Evolutionary conservation across 2,888 invertebrate species (phyloP).

Genomic region (Drosophila diplacantha): DNA sequence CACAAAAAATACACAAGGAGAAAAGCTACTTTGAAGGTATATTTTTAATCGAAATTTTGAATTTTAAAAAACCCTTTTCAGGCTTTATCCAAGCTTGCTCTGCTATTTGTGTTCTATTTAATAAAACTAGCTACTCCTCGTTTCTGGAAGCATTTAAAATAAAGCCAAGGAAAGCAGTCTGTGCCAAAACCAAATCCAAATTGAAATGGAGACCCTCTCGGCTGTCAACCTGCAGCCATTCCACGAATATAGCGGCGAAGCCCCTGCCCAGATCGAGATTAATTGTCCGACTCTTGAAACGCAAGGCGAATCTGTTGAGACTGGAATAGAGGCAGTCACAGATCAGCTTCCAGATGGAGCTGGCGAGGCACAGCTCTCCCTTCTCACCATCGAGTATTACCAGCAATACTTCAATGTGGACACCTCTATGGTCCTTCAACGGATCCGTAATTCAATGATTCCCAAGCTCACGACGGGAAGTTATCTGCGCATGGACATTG

Average conservation of each 20-base stretch:
- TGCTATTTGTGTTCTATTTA: neutral
- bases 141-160: neutral
- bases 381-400: conserved; percentile 86
- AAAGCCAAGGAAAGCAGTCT: neutral
- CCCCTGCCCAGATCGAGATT: conserved; percentile 83
- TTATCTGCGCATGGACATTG: conserved; percentile 89
- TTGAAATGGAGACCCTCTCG: conserved; percentile 70
- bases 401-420: conserved; percentile 96
- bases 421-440: conserved; percentile 89
- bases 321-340: neutral
- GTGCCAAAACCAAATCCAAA: neutral
- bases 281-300: conserved; percentile 76
- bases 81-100: neutral
- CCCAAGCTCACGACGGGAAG: conserved; percentile 88
- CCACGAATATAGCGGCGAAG: conserved; percentile 83
- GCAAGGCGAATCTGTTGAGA: neutral
- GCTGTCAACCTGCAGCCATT: conserved; percentile 82
- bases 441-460: conserved; percentile 90
- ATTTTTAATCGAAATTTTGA: neutral
- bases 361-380: conserved; percentile 79
- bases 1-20: neutral
- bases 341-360: conserved; percentile 1
- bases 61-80: neutral
- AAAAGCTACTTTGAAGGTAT: neutral
- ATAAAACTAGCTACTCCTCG: neutral